These are phyloP conservation scores for Paedocypris micromegethes DNA, from an alignment of 2,797 vertebrate species.

Conservation along the genomic window DNA sequence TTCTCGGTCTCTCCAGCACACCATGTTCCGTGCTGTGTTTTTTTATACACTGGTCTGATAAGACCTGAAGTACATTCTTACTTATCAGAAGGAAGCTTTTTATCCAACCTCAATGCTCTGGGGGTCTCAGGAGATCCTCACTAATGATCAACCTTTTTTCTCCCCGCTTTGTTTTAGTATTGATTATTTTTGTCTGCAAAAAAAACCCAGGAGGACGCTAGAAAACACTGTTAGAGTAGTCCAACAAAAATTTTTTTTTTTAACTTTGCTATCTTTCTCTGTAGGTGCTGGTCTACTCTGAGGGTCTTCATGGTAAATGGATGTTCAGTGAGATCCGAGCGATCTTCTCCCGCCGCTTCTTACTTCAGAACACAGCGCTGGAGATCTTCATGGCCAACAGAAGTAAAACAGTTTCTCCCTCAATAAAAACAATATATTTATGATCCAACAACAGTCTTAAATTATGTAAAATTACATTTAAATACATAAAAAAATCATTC, in stretches of 20 bases:
- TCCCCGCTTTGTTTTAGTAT: conserved; percentile 49
- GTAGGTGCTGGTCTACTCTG: conserved; percentile 89
- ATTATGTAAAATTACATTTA: too few relatives aligned
- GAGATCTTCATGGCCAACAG: conserved; percentile 98
- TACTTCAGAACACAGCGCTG: conserved; percentile 91
- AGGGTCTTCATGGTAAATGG: conserved; percentile 97
- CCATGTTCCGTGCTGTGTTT: conserved; percentile 15
- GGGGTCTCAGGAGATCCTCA: conserved; percentile 51
- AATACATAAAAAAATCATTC: too few relatives aligned
- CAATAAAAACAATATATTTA: not conserved
- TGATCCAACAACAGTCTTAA: too few relatives aligned
- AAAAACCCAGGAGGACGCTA: not conserved
- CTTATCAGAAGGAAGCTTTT: conserved; percentile 70
- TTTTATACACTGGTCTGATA: conserved; percentile 38
- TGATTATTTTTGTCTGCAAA: conserved; percentile 59
- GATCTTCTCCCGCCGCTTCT: conserved; percentile 88
- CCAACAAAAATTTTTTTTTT: too few relatives aligned
- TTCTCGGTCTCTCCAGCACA: too few relatives aligned
- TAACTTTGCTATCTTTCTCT: not conserved
- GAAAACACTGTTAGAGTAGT: too few relatives aligned
- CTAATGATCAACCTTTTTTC: conserved; percentile 59
- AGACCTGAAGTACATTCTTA: conserved; percentile 64
- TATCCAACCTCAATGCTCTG: conserved; percentile 58
- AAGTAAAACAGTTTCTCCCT: conserved; percentile 66
- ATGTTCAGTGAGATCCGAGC: conserved; percentile 99